Conservation (phyloP, 2,113 vertebrate species). For the Cololabis saira region DNA sequence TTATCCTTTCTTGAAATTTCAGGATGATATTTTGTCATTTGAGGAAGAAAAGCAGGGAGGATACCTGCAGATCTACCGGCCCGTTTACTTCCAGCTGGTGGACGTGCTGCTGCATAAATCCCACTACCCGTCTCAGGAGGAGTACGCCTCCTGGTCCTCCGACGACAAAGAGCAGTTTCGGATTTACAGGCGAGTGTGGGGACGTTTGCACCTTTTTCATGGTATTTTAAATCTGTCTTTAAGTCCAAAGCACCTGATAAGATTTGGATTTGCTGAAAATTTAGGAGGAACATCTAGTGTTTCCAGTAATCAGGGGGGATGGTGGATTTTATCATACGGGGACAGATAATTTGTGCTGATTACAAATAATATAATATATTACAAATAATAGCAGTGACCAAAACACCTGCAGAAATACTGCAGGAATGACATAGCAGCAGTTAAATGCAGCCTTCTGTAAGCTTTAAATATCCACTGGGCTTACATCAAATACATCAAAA, state of each 20-base stretch:
- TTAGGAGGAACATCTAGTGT: too few species aligned
- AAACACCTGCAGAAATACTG: too few species aligned
- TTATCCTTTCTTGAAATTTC: slow-evolving; percentile 4
- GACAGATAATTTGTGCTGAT: too few species aligned
- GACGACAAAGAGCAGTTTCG: slow-evolving; percentile 98
- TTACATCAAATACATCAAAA: too few species aligned
- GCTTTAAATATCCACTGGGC: too few species aligned
- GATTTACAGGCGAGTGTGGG: slow-evolving; percentile 89
- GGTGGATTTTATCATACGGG: background rate
- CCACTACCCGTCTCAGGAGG: slow-evolving; percentile 92
- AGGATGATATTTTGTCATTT: slow-evolving; percentile 97
- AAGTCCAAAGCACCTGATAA: background rate
- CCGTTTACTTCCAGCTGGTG: slow-evolving; percentile 96
- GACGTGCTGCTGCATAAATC: slow-evolving; percentile 95
- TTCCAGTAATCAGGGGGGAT: too few species aligned
- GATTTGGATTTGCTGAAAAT: too few species aligned
- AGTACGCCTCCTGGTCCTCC: slow-evolving; percentile 91
- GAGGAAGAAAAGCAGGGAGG: slow-evolving; percentile 92
- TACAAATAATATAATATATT: too few species aligned
- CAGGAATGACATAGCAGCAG: too few species aligned
- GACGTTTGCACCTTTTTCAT: background rate
- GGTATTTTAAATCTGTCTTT: too few species aligned
- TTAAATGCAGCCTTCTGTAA: too few species aligned
- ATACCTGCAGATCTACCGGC: slow-evolving; percentile 96
- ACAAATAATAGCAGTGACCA: too few species aligned